Percentiles rank a stretch among this genome's conserved stretches.
Conservation (phyloP, 2,797 vertebrate genomes). For the Nothura maculosa region DNA sequence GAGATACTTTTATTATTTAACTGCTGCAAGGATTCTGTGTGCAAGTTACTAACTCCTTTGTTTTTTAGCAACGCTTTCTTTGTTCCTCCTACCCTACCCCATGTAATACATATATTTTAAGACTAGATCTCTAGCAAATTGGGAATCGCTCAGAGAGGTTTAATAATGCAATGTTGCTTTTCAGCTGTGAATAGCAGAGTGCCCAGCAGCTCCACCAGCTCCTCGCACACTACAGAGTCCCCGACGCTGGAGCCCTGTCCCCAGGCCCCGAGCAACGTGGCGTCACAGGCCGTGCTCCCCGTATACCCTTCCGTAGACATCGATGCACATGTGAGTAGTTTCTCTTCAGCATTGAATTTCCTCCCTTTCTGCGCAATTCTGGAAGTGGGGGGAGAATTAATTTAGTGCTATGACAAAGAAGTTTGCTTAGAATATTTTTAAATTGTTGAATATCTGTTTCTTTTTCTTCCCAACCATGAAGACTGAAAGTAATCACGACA, state of each 20-base stretch:
- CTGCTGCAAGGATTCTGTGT: neutral
- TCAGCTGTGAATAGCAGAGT: constrained; percentile 96
- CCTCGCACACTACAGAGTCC: constrained; percentile 88
- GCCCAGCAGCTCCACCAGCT: constrained; percentile 81
- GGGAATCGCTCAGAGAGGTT: neutral
- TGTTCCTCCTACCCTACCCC: neutral
- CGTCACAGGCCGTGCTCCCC: constrained; percentile 90
- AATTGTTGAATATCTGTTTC: neutral
- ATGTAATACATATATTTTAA: neutral
- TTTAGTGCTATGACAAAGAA: neutral
- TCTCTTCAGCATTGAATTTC: rapidly evolving
- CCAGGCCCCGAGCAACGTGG: constrained; percentile 86
- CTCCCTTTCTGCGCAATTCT: neutral
- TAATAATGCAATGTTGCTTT: constrained; percentile 68
- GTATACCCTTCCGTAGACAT: constrained; percentile 98
- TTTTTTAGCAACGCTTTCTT: neutral
- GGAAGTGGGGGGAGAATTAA: neutral
- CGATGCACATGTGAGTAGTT: constrained; percentile 93
- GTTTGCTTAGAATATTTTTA: neutral
- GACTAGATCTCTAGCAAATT: neutral
- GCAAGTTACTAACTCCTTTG: neutral
- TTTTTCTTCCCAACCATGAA: constrained; percentile 34
- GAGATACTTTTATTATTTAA: constrained; percentile 14
- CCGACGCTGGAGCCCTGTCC: constrained; percentile 88
- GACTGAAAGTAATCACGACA: constrained; percentile 99